Evolutionary conservation across 2,888 invertebrate genomes (phyloP), one percentile per base, ranked within the genome.

Genomic region (Polydrusus tereticollis): DNA sequence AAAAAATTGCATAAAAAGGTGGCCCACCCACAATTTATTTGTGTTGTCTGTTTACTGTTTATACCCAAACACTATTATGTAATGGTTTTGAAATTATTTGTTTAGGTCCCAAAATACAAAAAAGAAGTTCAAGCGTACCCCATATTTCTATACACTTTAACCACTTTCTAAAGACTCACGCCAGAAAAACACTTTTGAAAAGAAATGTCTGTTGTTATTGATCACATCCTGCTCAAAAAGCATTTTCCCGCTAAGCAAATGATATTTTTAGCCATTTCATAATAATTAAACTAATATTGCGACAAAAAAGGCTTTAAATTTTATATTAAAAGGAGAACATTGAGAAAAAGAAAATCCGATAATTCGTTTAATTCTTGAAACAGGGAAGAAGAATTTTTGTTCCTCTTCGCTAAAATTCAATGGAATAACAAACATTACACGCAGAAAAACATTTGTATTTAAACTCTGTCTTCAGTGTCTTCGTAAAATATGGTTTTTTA

Each of bases 361-460:
- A 16, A 29, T 14, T 29, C 29, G 7, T 18, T 55, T 55, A 29
- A 55, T 55, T 52, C 10, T 1, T 14, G 10, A 29, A 55, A 55
- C 52, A 55, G 18, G 52, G 16, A 8, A 26, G 29, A 55, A 50
- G 10, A 0, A 55, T 33, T 10, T 52, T 14, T n/a, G 14, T 52
- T 26, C 26, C 1, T 6, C 50, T 52, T n/a, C 8, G 12, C 23
- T 26, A 6, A 26, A n/a, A 26, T 26, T 52, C 8, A 55, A 55
- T 55, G 18, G 29, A 55, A 55, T 55, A 55, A 55, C 29, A 23
- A 16, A 26, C 21, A n/a, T 21, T 45, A n/a, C 50, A 26, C 26
- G 10, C 29, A 55, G 21, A 29, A 55, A 33, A 55, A n/a, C n/a
- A n/a, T n/a, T n/a, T n/a, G n/a, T n/a, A n/a, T n/a, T n/a, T n/a